These are phyloP conservation scores for Polydrusus tereticollis DNA, from an alignment of 2,888 invertebrate species.

Conservation along the genomic window DNA sequence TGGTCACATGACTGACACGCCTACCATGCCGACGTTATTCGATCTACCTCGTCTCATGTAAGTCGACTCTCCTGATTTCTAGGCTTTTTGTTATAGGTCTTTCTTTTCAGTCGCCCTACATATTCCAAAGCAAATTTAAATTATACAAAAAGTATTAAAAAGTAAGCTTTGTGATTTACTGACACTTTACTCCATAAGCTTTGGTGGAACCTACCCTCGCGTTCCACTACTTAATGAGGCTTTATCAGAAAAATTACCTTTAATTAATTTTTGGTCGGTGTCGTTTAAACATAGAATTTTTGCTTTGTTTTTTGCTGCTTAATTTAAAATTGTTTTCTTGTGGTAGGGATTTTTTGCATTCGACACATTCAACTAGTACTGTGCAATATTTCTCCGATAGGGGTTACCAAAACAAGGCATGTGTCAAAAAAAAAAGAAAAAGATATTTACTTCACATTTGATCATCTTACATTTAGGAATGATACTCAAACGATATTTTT, in stretches of 20 bases:
- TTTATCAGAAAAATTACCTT: not conserved
- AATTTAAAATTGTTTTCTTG: constrained; percentile 11
- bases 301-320: constrained; percentile 40
- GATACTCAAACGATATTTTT: constrained; percentile 33
- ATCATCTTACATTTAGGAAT: not conserved
- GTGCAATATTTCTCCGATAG: constrained; percentile 31
- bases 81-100: too few relatives aligned
- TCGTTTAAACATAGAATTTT: constrained; percentile 12
- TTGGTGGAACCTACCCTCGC: too few relatives aligned
- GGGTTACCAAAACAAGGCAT: constrained; percentile 1
- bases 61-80: too few relatives aligned
- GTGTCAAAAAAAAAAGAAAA: not conserved
- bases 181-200: too few relatives aligned
- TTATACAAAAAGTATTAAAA: too few relatives aligned
- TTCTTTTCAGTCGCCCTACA: too few relatives aligned
- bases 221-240: not conserved
- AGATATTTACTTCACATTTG: constrained; percentile 1
- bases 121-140: too few relatives aligned
- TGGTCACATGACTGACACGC: too few relatives aligned
- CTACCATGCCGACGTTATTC: too few relatives aligned
- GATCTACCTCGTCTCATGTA: too few relatives aligned
- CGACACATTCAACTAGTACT: constrained; percentile 12
- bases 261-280: constrained; percentile 2
- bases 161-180: too few relatives aligned
- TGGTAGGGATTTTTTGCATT: constrained; percentile 33